Evolutionary conservation across 37 sponge, comb jelly and placozoan genomes (phyloP), one percentile per base, ranked within the genome.

Genomic region (Ephydatia muelleri): DNA sequence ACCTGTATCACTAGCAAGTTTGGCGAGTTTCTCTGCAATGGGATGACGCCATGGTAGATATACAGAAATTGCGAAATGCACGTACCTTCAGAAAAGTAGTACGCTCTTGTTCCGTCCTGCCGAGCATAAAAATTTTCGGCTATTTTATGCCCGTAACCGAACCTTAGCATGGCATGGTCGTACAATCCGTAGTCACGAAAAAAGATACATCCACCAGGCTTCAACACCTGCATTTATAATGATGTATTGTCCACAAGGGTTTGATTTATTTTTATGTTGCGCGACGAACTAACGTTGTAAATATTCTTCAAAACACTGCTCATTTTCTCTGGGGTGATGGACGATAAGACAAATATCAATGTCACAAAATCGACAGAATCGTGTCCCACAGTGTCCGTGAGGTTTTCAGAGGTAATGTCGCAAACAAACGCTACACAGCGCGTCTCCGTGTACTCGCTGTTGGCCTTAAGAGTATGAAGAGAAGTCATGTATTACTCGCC

Each of bases 101-200:
- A 98, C 6, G 95, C 99, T 65, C 95, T 86, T 0, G 99, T 98
- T 33, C 99, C 97, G 65, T 98, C 99, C 48, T 98, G 99, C 28
- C 99, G 72, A 43, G 90, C 87, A 69, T 98, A 98, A 70, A 96
- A 98, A 74, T 95, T 84, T 49, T 92, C 95, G 16, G 91, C 65
- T 29, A 98, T 91, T 83, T 98, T 98, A 84, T 98, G 99, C 3
- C 99, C 99, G 1, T 75, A 48, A 23, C 85, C 83, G 66, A 98
- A 98, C 35, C 97, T 68, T 78, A 98, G 85, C 99, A 96, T 96
- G 64, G 99, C 99, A 67, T 98, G 97, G 70, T 98, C 99, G 66
- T 91, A 98, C 49, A 98, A 87, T 0, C 99, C 99, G 76, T 98
- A 98, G 87, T 98, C 99, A 13, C 99, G 84, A 28, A 98, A 84